These are phyloP conservation scores for Motacilla alba DNA, from an alignment of 2,113 vertebrate genomes.

Conservation along the genomic window DNA sequence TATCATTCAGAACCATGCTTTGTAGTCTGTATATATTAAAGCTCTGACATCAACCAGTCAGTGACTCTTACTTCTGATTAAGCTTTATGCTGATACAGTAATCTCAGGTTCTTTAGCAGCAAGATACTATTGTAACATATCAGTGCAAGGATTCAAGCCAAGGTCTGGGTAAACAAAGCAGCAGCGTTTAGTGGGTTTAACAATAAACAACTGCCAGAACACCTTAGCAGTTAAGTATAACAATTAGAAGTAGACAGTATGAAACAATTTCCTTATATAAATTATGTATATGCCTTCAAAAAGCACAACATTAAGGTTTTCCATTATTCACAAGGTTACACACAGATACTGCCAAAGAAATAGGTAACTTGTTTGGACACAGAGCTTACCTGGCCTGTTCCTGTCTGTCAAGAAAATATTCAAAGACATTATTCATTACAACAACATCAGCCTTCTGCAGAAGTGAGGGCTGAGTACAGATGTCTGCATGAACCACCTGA, in stretches of 20 bases:
- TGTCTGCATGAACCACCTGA: constrained; percentile 87
- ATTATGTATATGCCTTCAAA: constrained; percentile 23
- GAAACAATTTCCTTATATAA: constrained; percentile 33
- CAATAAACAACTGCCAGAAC: background rate
- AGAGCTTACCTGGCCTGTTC: constrained; percentile 83
- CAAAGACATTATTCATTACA: constrained; percentile 95
- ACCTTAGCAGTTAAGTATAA: background rate
- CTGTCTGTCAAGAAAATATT: constrained; percentile 88
- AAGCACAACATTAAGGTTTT: constrained; percentile 44
- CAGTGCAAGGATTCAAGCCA: background rate
- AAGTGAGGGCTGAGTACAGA: constrained; percentile 81
- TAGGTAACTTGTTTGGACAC: constrained; percentile 45
- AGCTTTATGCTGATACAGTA: background rate
- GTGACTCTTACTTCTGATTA: background rate
- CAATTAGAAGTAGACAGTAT: background rate
- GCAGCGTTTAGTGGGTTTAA: background rate
- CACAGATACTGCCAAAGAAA: constrained; percentile 16
- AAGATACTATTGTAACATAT: background rate
- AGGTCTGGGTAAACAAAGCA: background rate
- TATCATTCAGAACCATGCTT: background rate
- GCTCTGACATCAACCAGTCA: background rate
- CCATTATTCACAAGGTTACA: background rate
- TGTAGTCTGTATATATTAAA: background rate
- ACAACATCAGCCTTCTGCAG: constrained; percentile 86
- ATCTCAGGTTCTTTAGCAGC: background rate